A percentile compares a stretch with the other conserved stretches of the same genome.
phyloP scores from a whole-genome alignment of 2,888 invertebrate genomes.

The Tetramorium bicarinatum region DNA sequence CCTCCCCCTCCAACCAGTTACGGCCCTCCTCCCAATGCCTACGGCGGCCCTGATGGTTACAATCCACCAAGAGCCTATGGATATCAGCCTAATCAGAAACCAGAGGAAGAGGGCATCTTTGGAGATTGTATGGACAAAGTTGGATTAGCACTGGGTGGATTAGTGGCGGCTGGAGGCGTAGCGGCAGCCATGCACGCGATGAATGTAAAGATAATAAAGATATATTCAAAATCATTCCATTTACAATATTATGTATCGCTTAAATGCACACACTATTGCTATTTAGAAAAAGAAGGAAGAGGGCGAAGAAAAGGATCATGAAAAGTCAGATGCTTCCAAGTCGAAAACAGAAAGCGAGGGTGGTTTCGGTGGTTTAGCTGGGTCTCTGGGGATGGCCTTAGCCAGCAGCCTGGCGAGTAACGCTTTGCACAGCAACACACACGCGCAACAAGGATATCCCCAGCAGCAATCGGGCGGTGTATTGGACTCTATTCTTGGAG shows the following conservation, averaged over 20 bases:
- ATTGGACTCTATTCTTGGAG: slow-evolving; percentile 83
- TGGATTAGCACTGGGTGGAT: slow-evolving; percentile 83
- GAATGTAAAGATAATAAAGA: slow-evolving; percentile 78
- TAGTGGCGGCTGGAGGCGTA: slow-evolving; percentile 84
- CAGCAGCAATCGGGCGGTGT: slow-evolving; percentile 76
- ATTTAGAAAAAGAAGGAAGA: slow-evolving; percentile 81
- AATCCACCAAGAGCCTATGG: slow-evolving; percentile 76
- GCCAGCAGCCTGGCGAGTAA: slow-evolving; percentile 83
- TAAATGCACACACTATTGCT: background rate
- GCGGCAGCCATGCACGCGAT: slow-evolving; percentile 84
- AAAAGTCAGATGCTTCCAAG: slow-evolving; percentile 79
- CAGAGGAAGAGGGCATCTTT: slow-evolving; percentile 80
- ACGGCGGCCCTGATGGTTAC: slow-evolving; percentile 71
- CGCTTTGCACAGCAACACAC: slow-evolving; percentile 77
- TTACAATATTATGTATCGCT: background rate
- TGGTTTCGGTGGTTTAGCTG: slow-evolving; percentile 79
- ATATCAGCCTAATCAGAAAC: slow-evolving; percentile 78
- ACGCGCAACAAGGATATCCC: slow-evolving; percentile 82
- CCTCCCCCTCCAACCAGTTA: slow-evolving; percentile 71
- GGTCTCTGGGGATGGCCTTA: slow-evolving; percentile 83
- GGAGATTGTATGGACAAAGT: slow-evolving; percentile 83
- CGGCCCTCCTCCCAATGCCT: slow-evolving; percentile 69
- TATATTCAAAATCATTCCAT: slow-evolving; percentile 3
- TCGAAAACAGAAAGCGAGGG: slow-evolving; percentile 79
- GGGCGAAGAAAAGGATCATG: slow-evolving; percentile 76